Base-by-base conservation (phyloP, 2,113 vertebrate genomes). In the Ia io region DNA sequence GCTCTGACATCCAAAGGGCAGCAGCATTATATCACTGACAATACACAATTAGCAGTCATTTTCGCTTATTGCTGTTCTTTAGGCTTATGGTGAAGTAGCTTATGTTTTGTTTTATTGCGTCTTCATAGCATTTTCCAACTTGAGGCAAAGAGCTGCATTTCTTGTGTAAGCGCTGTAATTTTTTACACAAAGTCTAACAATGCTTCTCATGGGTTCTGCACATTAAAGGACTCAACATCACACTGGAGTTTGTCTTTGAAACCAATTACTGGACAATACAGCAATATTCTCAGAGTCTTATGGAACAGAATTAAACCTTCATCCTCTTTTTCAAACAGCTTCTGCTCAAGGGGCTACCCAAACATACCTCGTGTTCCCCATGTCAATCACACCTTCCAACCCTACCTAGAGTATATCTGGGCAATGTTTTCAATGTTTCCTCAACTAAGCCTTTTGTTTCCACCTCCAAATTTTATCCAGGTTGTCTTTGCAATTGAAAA, bases 1-100 rank as follows among this genome's bases (percentile, higher is more conserved):
- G 61, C 63, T 88, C 80, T 96, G 90, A 97, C 94, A 96, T 67
- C 80, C 30, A 88, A 92, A 93, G 90, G 87, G 76, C 92, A 95
- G 77, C 40, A 59, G 44, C 82, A 83, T 88, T 95, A 4, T 49
- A 85, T 93, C 82, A 90, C 82, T 78, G 94, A 90, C 71, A 95
- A 93, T 77, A 90, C 42, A 73, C 76, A 78, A 88, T 94, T 95
- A 96, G 88, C 80, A 73, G 22, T 92, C 76, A 70, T 94, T 95
- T 90, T 85, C 96, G 78, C 74, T 84, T 94, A 73, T 65, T 67
- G 47, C 78, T 90, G n/a, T 67, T 79, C 65, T 76, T 79, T 59
- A 86, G 23, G 42, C 59, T 85, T 88, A 42, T 6, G 56, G 53
- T n/a, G 11, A 28, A 17, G 9, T 25, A 20, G 28, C 28, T 90